These are phyloP conservation scores for Cantharis rustica DNA, from an alignment of 2,888 invertebrate species.

Conservation along the genomic window DNA sequence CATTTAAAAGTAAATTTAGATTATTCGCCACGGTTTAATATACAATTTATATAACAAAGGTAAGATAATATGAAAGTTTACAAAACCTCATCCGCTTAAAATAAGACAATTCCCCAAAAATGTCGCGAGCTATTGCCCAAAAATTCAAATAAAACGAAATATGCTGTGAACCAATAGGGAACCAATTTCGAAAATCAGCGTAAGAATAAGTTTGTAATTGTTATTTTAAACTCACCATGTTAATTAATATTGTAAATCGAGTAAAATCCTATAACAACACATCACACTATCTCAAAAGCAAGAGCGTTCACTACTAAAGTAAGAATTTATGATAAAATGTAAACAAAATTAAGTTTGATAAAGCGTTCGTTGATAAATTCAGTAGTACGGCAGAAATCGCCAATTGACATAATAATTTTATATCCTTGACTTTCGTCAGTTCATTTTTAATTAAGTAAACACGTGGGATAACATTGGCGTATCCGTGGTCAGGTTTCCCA, in stretches of 20 bases:
- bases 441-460: constrained; percentile 44
- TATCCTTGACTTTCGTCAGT: constrained; percentile 50
- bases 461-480: constrained; percentile 45
- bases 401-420: constrained; percentile 37
- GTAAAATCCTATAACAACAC: constrained; percentile 4
- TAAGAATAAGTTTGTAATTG: neutral
- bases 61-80: neutral
- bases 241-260: neutral
- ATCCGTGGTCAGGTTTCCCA: constrained; percentile 27
- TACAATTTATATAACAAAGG: neutral
- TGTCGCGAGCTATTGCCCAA: neutral
- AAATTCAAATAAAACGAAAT: neutral
- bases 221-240: constrained; percentile 14
- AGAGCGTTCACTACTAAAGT: constrained; percentile 8
- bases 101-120: neutral
- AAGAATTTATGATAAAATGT: constrained; percentile 10
- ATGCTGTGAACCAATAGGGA: neutral
- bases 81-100: neutral
- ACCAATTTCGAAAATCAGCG: neutral
- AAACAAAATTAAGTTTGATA: constrained; percentile 13
- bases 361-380: constrained; percentile 14
- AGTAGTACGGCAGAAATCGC: constrained; percentile 37
- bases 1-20: neutral
- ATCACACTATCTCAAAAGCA: constrained; percentile 7
- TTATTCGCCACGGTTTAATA: neutral